phyloP scores from a whole-genome alignment of 2,888 invertebrate species.

The Metalampra italica region DNA sequence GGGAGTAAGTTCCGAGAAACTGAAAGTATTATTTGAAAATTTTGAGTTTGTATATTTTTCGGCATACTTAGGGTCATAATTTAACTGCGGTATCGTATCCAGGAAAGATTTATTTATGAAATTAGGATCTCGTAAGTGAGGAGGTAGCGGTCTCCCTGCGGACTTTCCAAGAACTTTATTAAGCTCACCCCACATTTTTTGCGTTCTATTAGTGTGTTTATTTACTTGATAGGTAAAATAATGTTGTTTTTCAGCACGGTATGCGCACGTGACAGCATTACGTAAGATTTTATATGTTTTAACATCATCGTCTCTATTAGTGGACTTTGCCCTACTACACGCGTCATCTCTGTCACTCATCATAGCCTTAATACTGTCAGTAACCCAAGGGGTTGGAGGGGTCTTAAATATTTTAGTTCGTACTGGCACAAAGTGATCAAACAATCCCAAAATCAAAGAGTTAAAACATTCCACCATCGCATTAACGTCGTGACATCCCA shows the following conservation, averaged over 20 bases:
- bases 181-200: slow-evolving; percentile 2
- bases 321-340: neutral
- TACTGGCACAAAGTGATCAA: slow-evolving; percentile 3
- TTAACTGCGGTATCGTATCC: neutral
- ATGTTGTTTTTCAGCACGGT: neutral
- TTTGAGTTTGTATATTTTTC: neutral
- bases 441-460: slow-evolving; percentile 1
- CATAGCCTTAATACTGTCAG: slow-evolving; percentile 1
- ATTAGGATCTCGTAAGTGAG: neutral
- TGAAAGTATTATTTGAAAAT: neutral
- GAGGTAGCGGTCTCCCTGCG: neutral
- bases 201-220: neutral
- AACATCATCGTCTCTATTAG: neutral
- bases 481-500: neutral
- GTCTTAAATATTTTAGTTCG: neutral
- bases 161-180: neutral
- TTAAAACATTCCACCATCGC: neutral
- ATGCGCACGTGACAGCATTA: neutral
- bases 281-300: neutral
- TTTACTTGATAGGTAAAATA: neutral
- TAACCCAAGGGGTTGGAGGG: slow-evolving; percentile 5
- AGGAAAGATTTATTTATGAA: neutral
- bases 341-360: slow-evolving; percentile 1
- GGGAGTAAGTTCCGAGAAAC: neutral
- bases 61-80: too few relatives aligned